Conservation (phyloP, 2,888 invertebrate species). For the Neoaliturus tenellus region DNA sequence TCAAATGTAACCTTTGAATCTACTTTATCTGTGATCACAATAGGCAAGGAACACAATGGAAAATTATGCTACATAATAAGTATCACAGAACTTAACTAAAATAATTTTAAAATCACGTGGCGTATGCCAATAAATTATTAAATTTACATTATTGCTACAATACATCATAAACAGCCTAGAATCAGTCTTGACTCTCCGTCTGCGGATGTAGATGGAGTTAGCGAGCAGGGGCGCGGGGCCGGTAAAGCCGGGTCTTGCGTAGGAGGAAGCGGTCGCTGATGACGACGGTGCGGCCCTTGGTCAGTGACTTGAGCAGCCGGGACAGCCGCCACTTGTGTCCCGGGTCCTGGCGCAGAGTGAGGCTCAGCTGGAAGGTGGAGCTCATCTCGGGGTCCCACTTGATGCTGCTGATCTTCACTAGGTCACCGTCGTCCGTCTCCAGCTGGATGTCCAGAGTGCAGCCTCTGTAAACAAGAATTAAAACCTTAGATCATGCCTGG, state of each 20-base stretch:
- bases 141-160: not conserved
- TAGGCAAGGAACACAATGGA: too few species aligned
- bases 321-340: conserved; percentile 89
- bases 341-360: conserved; percentile 88
- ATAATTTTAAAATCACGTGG: not conserved
- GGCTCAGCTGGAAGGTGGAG: conserved; percentile 92
- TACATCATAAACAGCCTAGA: not conserved
- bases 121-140: not conserved
- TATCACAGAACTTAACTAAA: conserved; percentile 13
- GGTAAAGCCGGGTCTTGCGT: conserved; percentile 94
- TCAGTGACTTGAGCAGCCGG: conserved; percentile 93
- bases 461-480: conserved; percentile 75
- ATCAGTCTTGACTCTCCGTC: not conserved
- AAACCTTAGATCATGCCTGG: too few species aligned
- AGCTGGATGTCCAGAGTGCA: conserved; percentile 91
- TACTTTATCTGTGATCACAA: too few species aligned
- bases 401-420: conserved; percentile 84
- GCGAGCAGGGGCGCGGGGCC: conserved; percentile 74
- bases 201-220: not conserved
- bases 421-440: conserved; percentile 81
- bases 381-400: conserved; percentile 91
- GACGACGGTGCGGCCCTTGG: conserved; percentile 90
- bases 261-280: conserved; percentile 92
- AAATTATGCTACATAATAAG: not conserved
- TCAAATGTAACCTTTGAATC: too few species aligned